Conservation (phyloP, 2,113 vertebrate species). For the Stigmatopora argus region DNA sequence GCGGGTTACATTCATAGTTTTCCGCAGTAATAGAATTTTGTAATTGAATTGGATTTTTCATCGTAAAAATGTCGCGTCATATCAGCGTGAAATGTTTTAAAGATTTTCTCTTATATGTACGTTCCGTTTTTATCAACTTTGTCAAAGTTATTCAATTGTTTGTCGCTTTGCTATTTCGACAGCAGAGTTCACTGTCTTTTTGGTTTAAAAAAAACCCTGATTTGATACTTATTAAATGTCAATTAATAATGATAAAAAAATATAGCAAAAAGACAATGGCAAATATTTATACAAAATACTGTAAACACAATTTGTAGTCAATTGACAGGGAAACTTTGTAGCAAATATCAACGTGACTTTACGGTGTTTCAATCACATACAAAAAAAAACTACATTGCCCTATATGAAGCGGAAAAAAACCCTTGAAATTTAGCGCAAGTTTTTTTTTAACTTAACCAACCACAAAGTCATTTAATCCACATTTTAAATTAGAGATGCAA, state of each 20-base stretch:
- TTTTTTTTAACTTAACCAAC: not conserved
- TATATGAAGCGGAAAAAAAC: not conserved
- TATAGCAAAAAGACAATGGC: not conserved
- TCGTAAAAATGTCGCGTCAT: no score
- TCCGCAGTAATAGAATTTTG: no score
- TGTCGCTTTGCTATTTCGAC: no score
- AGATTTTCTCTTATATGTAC: no score
- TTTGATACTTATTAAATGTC: no score
- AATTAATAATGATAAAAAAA: not conserved
- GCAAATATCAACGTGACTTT: not conserved
- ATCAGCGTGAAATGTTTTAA: no score
- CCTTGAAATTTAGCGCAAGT: not conserved
- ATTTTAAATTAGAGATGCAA: not conserved
- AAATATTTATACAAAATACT: constrained; percentile 5
- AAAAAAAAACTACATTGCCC: not conserved
- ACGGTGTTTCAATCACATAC: not conserved
- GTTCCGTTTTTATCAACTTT: no score
- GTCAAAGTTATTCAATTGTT: no score
- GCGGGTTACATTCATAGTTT: no score
- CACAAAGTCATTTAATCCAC: not conserved
- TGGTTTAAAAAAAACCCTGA: no score
- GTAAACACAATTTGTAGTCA: constrained; percentile 4
- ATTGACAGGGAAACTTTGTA: not conserved
- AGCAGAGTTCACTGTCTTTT: no score
- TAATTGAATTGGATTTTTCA: no score